Evolutionary conservation across 2,888 invertebrate species (phyloP).

Genomic region (Monochamus alternatus): DNA sequence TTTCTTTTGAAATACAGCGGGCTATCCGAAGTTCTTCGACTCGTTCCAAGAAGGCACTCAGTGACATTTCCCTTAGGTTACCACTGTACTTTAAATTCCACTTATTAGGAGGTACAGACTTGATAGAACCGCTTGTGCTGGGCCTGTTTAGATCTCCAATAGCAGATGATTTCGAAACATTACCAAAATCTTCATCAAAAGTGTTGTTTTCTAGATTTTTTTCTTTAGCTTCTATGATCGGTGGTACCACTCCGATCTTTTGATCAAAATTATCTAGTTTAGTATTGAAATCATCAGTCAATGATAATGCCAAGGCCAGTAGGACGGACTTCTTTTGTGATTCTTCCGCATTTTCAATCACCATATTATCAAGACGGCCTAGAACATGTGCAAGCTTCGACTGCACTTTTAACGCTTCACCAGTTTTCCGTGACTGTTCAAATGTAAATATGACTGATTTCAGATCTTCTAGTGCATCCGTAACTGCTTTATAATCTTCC

Average conservation of each 20-base stretch:
- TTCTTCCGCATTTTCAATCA: background rate
- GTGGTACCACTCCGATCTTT: background rate
- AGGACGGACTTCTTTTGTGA: slow-evolving; percentile 6
- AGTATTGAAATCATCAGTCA: slow-evolving; percentile 9
- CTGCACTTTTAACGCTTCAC: slow-evolving; percentile 9
- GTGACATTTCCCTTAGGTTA: slow-evolving; percentile 1
- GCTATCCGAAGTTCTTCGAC: slow-evolving; percentile 27
- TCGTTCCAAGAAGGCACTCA: slow-evolving; percentile 26
- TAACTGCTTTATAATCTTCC: slow-evolving; percentile 26
- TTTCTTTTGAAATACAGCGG: slow-evolving; percentile 25
- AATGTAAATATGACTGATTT: background rate
- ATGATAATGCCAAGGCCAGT: slow-evolving; percentile 6
- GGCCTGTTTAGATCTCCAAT: background rate
- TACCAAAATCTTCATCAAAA: slow-evolving; percentile 9
- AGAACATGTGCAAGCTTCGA: slow-evolving; percentile 15
- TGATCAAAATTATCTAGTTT: slow-evolving; percentile 2
- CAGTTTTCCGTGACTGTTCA: slow-evolving; percentile 2
- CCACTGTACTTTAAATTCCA: slow-evolving; percentile 3
- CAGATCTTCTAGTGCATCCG: slow-evolving; percentile 21
- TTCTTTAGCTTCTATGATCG: background rate
- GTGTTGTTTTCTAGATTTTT: background rate
- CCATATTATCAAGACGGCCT: slow-evolving; percentile 27
- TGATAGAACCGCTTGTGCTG: background rate
- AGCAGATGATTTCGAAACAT: slow-evolving; percentile 14
- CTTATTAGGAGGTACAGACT: slow-evolving; percentile 17